Base-by-base conservation (phyloP, 2,888 invertebrate species). In the Argyresthia albistria region DNA sequence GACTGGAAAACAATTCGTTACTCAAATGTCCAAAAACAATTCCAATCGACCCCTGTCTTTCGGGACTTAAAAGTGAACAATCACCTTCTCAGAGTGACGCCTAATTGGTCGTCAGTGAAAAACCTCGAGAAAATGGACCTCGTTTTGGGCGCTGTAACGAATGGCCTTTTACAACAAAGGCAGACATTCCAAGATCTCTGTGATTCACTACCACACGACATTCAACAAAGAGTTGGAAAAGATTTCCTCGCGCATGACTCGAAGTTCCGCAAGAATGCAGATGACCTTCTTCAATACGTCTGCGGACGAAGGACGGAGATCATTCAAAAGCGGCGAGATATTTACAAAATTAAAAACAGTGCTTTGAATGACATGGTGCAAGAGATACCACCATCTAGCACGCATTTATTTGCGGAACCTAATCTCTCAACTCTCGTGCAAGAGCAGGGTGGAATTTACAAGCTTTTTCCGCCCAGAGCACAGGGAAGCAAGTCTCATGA, bases 381-480 rank as follows among this genome's bases (percentile, higher is more conserved):
- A 15, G 46, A 14, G 3, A 59, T 60, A 6, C 59, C 58, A 1
- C 59, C 60, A 6, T 60, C 60, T 10, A 14, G 39, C 2, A 54
- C 55, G 1, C 58, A 59, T 14, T 43, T 61, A 2, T 60, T 57
- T 43, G 11, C 53, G 1, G 59, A 59, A 50, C 53, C 52, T 4
- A 46, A 55, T 35, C 53, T 58, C 0, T 50, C 53, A 1, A 53
- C 57, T 9, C 10, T 54, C 1, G 16, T 59, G 1, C 59, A 60
- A 16, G 55, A 60, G 15, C 56, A 60, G 47, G 58, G 57, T 7
- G 58, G 55, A 1, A 35, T 50, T 2, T 1, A 43, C 0, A 59
- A 58, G 46, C 15, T 58, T 43, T 60, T 60, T 57, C 56, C 58
- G 11, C 37, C 4, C 12, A 43, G 35, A 12, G 9, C n/a, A 8